A percentile compares a stretch with the other conserved stretches of the same genome.
These are phyloP conservation scores for Rhinatrema bivittatum DNA, from an alignment of 2,797 vertebrate genomes.

Conservation along the genomic window DNA sequence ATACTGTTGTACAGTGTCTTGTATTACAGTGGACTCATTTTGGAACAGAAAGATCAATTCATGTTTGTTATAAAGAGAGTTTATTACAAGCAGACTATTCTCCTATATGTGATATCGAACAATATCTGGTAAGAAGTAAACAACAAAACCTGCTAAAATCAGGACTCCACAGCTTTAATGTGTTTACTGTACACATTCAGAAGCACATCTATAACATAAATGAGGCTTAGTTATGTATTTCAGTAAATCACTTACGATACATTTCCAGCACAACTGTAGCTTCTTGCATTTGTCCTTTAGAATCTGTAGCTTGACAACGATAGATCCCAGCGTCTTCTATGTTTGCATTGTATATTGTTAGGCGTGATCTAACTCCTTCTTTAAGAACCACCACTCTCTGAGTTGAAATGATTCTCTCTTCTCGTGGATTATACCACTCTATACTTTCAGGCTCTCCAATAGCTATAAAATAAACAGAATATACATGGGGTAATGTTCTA, in stretches of 20 bases:
- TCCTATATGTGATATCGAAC: no score
- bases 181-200: no score
- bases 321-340: conserved; percentile 95
- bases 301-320: conserved; percentile 85
- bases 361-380: conserved; percentile 76
- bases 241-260: conserved; percentile 97
- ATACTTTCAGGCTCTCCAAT: conserved; percentile 86
- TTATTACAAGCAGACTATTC: no score
- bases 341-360: conserved; percentile 93
- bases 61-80: no score
- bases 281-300: conserved; percentile 79
- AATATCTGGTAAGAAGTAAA: no score
- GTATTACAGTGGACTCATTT: no score
- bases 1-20: no score
- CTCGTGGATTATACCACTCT: conserved; percentile 94
- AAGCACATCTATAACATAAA: no score
- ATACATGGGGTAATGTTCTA: not conserved
- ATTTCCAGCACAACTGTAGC: conserved; percentile 95
- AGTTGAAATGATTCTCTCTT: conserved; percentile 78
- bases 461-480: conserved; percentile 45
- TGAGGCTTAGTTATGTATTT: no score
- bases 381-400: conserved; percentile 83
- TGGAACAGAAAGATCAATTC: no score
- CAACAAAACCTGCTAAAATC: no score
- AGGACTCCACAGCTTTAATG: no score